phyloP scores from a whole-genome alignment of 2,888 invertebrate genomes.

The Dicyrtoma fusca region DNA sequence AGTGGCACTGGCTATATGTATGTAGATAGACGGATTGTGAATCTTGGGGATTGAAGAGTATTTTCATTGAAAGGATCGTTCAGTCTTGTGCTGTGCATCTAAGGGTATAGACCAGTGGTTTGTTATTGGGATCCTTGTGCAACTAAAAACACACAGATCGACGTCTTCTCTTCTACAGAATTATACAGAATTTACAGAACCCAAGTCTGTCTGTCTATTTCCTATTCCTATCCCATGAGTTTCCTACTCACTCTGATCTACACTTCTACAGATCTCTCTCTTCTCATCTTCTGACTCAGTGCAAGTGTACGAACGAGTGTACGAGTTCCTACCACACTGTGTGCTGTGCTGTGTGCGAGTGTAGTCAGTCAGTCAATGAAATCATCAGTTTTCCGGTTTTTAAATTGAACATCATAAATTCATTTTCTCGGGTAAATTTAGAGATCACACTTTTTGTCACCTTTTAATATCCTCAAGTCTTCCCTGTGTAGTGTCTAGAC shows the following conservation, averaged over 20 bases:
- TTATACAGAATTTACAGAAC: neutral
- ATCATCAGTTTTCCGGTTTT: slow-evolving; percentile 36
- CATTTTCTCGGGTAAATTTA: slow-evolving; percentile 16
- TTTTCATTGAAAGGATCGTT: neutral
- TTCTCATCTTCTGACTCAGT: neutral
- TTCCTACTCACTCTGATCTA: neutral
- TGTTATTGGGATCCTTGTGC: neutral
- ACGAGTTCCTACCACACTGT: too few species aligned
- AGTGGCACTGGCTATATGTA: too few species aligned
- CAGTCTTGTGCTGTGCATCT: slow-evolving; percentile 34
- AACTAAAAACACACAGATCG: neutral
- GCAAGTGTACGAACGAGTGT: too few species aligned
- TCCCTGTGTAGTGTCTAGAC: neutral
- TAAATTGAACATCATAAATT: slow-evolving; percentile 21
- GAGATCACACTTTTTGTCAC: too few species aligned
- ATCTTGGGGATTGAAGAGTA: too few species aligned
- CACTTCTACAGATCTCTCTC: slow-evolving; percentile 7
- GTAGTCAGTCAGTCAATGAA: slow-evolving; percentile 12
- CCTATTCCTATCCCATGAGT: neutral
- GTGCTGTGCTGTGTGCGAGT: too few species aligned
- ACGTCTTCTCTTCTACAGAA: slow-evolving; percentile 5
- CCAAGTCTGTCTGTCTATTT: neutral
- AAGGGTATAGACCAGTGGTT: slow-evolving; percentile 9
- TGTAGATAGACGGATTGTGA: too few species aligned
- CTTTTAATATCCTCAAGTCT: neutral